Evolutionary conservation across 2,113 vertebrate species (phyloP).

Genomic region (Theropithecus gelada): DNA sequence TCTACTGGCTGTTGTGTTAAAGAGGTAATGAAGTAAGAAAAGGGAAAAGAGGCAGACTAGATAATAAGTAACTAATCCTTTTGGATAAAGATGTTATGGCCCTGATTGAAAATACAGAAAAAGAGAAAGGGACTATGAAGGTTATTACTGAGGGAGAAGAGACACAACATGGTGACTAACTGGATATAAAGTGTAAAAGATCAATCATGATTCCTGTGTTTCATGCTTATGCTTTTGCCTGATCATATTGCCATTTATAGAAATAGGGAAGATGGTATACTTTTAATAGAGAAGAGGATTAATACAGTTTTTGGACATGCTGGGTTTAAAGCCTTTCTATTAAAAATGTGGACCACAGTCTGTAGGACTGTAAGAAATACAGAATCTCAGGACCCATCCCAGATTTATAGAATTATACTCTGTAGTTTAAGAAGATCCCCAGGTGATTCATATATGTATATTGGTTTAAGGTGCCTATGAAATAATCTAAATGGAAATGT

Average conservation of each 20-base stretch:
- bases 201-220: background rate
- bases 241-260: background rate
- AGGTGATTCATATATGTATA: background rate
- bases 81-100: background rate
- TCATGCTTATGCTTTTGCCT: background rate
- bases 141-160: background rate
- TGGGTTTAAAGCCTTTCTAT: background rate
- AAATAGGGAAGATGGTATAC: background rate
- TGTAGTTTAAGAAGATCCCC: background rate
- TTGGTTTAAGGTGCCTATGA: background rate
- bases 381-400: background rate
- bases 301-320: background rate
- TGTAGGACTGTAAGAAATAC: background rate
- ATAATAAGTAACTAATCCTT: background rate
- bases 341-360: background rate
- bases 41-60: background rate
- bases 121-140: background rate
- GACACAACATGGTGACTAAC: background rate
- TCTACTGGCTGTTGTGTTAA: background rate
- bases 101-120: background rate
- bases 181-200: background rate
- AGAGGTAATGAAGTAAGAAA: background rate
- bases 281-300: background rate
- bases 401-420: background rate
- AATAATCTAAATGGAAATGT: background rate